Evolutionary conservation across 2,888 invertebrate genomes (phyloP).

Genomic region (Drosophila seclusa): DNA sequence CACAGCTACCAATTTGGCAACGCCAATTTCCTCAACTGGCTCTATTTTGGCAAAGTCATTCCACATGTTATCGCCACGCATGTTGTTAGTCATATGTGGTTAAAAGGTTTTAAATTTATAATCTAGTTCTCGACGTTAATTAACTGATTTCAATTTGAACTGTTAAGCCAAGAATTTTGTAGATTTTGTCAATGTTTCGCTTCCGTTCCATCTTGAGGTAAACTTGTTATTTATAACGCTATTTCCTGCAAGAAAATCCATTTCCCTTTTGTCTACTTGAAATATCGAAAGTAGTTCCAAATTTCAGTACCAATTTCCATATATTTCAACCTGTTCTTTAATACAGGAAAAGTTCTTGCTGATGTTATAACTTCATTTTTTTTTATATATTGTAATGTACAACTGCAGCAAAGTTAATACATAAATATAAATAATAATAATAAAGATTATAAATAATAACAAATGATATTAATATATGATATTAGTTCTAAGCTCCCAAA

Average conservation of each 20-base stretch:
- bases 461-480: not conserved
- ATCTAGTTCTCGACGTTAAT: constrained; percentile 6
- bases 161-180: not conserved
- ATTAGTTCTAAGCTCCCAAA: constrained; percentile 9
- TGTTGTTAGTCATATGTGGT: not conserved
- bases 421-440: not conserved
- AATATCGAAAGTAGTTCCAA: not conserved
- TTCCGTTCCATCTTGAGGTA: constrained; percentile 12
- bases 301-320: constrained; percentile 7
- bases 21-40: constrained; percentile 39
- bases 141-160: not conserved
- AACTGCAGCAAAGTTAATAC: constrained; percentile 14
- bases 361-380: not conserved
- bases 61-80: not conserved
- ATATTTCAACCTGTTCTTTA: not conserved
- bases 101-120: not conserved
- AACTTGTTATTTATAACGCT: not conserved
- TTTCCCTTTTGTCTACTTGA: not conserved
- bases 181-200: not conserved
- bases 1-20: constrained; percentile 37
- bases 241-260: constrained; percentile 11
- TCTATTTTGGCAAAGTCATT: constrained; percentile 14
- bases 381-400: constrained; percentile 27
- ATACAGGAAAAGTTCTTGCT: not conserved
- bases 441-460: not conserved